phyloP scores from a whole-genome alignment of 2,888 invertebrate genomes.

The Tupiocoris notatus region DNA sequence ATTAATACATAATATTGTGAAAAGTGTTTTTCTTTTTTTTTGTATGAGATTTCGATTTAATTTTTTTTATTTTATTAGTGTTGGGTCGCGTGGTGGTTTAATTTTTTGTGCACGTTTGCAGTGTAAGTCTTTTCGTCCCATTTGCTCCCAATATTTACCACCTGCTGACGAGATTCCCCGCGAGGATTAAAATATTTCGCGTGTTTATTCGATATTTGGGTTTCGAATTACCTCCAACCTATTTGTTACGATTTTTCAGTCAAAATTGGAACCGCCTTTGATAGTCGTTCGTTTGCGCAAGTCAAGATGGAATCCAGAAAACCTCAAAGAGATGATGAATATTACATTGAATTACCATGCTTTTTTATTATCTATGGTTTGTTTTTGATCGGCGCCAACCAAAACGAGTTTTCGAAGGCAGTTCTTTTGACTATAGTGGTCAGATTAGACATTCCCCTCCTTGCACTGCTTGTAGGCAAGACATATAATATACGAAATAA shows the following conservation, averaged over 20 bases:
- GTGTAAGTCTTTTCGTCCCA: constrained; percentile 27
- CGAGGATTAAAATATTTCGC: constrained; percentile 5
- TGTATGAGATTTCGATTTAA: constrained; percentile 23
- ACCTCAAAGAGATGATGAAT: too few species aligned
- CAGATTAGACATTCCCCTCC: too few species aligned
- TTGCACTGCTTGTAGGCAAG: constrained; percentile 39
- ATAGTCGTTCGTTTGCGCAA: too few species aligned
- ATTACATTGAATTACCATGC: too few species aligned
- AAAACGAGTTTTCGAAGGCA: too few species aligned
- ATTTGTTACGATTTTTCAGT: neutral
- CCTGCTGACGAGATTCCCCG: neutral
- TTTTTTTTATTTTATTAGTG: constrained; percentile 23
- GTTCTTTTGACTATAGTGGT: too few species aligned
- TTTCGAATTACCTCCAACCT: neutral
- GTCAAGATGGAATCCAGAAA: too few species aligned
- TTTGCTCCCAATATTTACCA: neutral
- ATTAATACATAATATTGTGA: constrained; percentile 12
- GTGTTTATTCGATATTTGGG: neutral
- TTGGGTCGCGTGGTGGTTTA: constrained; percentile 35
- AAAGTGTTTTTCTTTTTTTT: constrained; percentile 28
- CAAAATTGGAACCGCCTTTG: neutral
- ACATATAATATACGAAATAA: constrained; percentile 16
- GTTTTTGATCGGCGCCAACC: too few species aligned
- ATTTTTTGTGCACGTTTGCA: constrained; percentile 38
- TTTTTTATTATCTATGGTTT: too few species aligned